Base-by-base conservation (phyloP, 1,140 invertebrate genomes). In the Meloidogyne exigua region DNA sequence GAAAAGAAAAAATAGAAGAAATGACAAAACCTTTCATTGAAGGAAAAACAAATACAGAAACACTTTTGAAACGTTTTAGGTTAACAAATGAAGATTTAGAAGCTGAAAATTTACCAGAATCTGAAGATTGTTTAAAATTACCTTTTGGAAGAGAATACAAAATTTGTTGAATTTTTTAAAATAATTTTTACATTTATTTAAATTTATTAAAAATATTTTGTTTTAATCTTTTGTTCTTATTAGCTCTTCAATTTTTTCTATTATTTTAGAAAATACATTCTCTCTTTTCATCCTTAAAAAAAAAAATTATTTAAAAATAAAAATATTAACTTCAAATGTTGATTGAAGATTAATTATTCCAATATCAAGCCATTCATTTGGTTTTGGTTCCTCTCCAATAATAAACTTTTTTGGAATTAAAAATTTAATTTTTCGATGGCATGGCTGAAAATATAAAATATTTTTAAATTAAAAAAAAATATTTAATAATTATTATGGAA, bases 61-160 rank as follows among this genome's bases (percentile, higher is more conserved):
- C 42, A 2, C 10, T 57, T 57, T 57, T 57, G 18, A n/a, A 57
- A 57, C 4, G 4, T n/a, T 44, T 39, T 28, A 42, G 44, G 44
- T 70, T 44, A 28, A 73, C 21, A 26, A 65, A 73, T 23, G 25
- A 26, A 28, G 21, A 57, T 39, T 42, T 73, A 12, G 44, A 62
- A 21, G 28, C 11, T 32, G 57, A 68, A 49, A 26, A 42, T 26
- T 67, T 36, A n/a, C 64, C 63, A 11, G 78, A 80, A 68, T 4
- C 23, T 10, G 76, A 75, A 44, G 81, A 82, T 69, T 66, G 44
- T 57, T 63, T 82, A 21, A 26, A 67, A 69, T 72, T 82, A 28
- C 69, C 81, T 18, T 82, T 82, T 82, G 81, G 81, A 10, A 28
- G 81, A 68, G 39, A 76, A 26, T 82, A 82, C 49, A 63, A 62